phyloP scores from a whole-genome alignment of 2,797 vertebrate species.

The Neomorphus geoffroyi region DNA sequence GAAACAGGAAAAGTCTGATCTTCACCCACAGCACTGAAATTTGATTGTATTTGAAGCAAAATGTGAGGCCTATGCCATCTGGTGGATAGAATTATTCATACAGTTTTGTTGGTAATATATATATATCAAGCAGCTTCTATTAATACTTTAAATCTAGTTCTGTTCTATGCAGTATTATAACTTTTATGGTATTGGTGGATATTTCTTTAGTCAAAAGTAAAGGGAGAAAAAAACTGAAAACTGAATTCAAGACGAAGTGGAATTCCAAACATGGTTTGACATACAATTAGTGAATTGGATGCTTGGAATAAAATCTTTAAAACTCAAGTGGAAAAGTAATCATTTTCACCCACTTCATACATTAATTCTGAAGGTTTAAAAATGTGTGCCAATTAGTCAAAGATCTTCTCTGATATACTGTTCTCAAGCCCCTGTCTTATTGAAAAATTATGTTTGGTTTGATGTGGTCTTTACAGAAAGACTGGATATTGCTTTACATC shows the following conservation, averaged over 20 bases:
- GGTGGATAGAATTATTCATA: constrained; percentile 37
- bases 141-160: background rate
- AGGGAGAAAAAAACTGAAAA: background rate
- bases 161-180: background rate
- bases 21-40: background rate
- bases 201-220: background rate
- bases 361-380: background rate
- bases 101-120: background rate
- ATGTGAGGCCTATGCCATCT: constrained; percentile 56
- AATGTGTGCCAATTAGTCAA: background rate
- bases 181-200: background rate
- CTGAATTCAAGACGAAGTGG: background rate
- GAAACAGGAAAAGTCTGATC: background rate
- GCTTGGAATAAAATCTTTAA: background rate
- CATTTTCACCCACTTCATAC: background rate
- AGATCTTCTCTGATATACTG: background rate
- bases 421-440: background rate
- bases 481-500: accelerated
- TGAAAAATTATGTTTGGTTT: background rate
- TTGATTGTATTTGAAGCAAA: background rate
- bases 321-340: background rate
- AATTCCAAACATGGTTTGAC: background rate
- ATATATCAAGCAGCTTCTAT: background rate
- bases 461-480: background rate
- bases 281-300: background rate